phyloP scores from a whole-genome alignment of 2,888 invertebrate species.

The Odontocerum albicorne region DNA sequence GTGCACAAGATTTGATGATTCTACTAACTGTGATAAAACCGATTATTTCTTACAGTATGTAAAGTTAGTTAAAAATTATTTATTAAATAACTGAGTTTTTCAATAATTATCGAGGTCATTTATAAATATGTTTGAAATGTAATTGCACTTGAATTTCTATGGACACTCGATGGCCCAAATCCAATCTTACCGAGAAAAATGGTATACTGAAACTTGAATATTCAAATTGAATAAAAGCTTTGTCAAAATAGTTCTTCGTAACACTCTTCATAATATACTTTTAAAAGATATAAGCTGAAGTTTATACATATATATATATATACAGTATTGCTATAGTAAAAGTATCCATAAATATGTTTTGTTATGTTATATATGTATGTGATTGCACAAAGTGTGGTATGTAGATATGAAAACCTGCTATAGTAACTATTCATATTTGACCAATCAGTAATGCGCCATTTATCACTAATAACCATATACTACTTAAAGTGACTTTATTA shows the following conservation, averaged over 20 bases:
- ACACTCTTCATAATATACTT: too few species aligned
- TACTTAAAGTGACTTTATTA: constrained; percentile 27
- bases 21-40: too few species aligned
- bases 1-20: too few species aligned
- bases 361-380: constrained; percentile 14
- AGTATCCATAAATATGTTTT: constrained; percentile 30
- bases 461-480: constrained; percentile 11
- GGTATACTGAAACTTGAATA: background rate
- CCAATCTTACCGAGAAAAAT: constrained; percentile 8
- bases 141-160: too few species aligned
- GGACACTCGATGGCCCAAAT: too few species aligned
- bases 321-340: constrained; percentile 23
- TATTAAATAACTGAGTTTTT: too few species aligned
- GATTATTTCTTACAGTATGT: too few species aligned
- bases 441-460: constrained; percentile 3
- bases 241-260: background rate
- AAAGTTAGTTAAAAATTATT: too few species aligned
- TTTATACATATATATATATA: constrained; percentile 7
- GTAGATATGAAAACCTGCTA: constrained; percentile 22
- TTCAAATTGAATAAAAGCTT: background rate
- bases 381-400: constrained; percentile 34
- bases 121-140: too few species aligned
- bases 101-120: too few species aligned
- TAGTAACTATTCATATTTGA: constrained; percentile 3
- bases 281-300: too few species aligned